Percentiles rank a stretch among this genome's conserved stretches.
These are phyloP conservation scores for Paramacrobiotus metropolitanus DNA, from an alignment of 1,140 invertebrate species.

Conservation along the genomic window DNA sequence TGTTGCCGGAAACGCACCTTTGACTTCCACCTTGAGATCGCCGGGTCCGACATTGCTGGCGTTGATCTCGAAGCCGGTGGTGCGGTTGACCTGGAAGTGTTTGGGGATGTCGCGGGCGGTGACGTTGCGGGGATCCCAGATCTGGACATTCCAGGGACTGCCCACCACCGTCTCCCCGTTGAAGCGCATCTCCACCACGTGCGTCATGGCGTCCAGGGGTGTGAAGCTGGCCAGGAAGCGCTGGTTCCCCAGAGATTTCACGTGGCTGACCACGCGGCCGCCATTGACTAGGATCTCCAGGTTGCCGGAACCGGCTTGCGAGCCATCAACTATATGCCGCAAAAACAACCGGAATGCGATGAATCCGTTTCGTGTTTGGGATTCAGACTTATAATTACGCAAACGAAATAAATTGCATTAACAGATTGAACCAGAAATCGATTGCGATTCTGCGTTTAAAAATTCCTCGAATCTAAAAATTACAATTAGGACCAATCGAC, in stretches of 20 bases:
- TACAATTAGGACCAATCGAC: too few species aligned
- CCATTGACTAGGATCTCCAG: conserved; percentile 88
- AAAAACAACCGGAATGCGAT: too few species aligned
- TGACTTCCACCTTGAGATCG: background rate
- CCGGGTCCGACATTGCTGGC: background rate
- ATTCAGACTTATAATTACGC: too few species aligned
- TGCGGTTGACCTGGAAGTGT: conserved; percentile 13
- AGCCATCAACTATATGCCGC: conserved; percentile 63
- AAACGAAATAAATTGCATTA: too few species aligned
- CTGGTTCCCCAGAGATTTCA: conserved; percentile 69
- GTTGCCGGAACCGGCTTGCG: conserved; percentile 76
- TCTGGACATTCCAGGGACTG: conserved; percentile 26
- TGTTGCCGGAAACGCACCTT: background rate
- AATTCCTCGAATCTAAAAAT: too few species aligned
- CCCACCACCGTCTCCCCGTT: conserved; percentile 76
- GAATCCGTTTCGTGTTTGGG: too few species aligned
- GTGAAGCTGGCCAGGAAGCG: conserved; percentile 63
- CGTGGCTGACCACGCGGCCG: conserved; percentile 74
- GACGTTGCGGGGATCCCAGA: conserved; percentile 8
- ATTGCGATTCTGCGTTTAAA: too few species aligned
- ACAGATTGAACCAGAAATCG: too few species aligned
- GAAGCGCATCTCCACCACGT: conserved; percentile 81
- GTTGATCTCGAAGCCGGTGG: conserved; percentile 14
- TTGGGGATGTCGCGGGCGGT: background rate
- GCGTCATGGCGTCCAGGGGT: conserved; percentile 54